Evolutionary conservation across 2,888 invertebrate species (phyloP).

Genomic region (Drosophila melanocephala): DNA sequence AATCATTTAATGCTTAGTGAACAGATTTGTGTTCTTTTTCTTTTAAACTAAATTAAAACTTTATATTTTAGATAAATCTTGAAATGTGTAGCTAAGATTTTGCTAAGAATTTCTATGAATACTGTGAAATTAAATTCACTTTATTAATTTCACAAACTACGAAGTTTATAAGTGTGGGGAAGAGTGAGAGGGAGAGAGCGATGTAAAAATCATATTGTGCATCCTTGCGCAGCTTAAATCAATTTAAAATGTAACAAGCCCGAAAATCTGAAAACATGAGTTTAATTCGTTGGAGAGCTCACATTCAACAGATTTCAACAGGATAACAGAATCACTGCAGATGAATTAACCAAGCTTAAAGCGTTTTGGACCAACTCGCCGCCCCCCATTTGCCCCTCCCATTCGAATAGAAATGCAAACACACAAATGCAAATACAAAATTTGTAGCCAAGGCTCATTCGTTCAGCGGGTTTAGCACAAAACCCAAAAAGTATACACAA

Average conservation of each 20-base stretch:
- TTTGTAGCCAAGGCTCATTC: constrained; percentile 50
- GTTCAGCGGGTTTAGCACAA: constrained; percentile 42
- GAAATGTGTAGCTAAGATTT: not conserved
- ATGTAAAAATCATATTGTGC: not conserved
- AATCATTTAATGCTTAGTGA: not conserved
- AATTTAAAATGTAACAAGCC: not conserved
- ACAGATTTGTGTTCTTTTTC: not conserved
- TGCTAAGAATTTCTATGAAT: not conserved
- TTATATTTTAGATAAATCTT: not conserved
- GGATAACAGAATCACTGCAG: constrained; percentile 58
- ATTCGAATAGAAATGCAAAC: constrained; percentile 11
- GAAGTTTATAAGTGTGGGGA: not conserved
- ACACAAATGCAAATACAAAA: constrained; percentile 43
- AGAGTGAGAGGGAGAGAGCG: not conserved
- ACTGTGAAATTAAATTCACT: not conserved
- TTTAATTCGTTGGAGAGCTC: constrained; percentile 6
- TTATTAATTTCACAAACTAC: not conserved
- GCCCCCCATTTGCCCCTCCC: not conserved
- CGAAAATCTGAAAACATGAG: not conserved
- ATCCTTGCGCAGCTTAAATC: not conserved
- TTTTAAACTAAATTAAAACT: not conserved
- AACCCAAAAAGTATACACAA: constrained; percentile 64
- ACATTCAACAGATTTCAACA: constrained; percentile 61
- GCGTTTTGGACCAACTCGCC: constrained; percentile 21
- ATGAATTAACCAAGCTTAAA: constrained; percentile 54